Base-by-base conservation (phyloP, 2,113 vertebrate species). In the Corynorhinus townsendii region DNA sequence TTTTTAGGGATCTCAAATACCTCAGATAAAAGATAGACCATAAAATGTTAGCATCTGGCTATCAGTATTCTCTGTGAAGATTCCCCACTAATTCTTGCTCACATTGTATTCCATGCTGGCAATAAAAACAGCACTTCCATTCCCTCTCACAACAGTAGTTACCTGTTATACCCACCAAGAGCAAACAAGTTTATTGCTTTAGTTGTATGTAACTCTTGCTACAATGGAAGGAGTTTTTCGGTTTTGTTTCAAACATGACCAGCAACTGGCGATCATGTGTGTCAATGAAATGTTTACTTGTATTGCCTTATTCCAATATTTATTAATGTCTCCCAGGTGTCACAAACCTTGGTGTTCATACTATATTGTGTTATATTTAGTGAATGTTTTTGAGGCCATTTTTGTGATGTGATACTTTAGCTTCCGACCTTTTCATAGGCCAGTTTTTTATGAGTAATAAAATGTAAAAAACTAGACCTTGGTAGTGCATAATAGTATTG, bases 341-440 rank as follows among this genome's bases (percentile, higher is more conserved):
- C 77, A 45, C 11, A 24, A 7, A 54, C 71, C 15, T 91, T 69
- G 30, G 35, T 56, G 35, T 94, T 86, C 81, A 7, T 73, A 30
- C 85, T 83, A 5, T 71, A 17, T 75, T 86, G 43, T 56, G 12
- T 86, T 88, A 28, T 56, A 73, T 80, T 86, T 90, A 84, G 15
- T 82, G 68, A 88, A 17, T 93, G 40, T 26, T 62, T 95, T 93
- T 8, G 22, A 86, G 80, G 24, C 92, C 5, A 54, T 86, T 93
- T 91, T 90, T 76, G n/a, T 90, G 43, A 45, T 87, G 4, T 72
- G 49, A 71, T 95, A 38, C 14, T 90, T 80, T 84, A 91, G 56
- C 88, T 89, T 91, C 59, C 77, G 66, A 69, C 26, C 28, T 95
- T 92, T 92, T 83, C 33, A 20, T 68, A 86, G 79, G 16, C 10